Conservation (phyloP, 1,140 invertebrate genomes). For the Neodiprion virginianus region DNA sequence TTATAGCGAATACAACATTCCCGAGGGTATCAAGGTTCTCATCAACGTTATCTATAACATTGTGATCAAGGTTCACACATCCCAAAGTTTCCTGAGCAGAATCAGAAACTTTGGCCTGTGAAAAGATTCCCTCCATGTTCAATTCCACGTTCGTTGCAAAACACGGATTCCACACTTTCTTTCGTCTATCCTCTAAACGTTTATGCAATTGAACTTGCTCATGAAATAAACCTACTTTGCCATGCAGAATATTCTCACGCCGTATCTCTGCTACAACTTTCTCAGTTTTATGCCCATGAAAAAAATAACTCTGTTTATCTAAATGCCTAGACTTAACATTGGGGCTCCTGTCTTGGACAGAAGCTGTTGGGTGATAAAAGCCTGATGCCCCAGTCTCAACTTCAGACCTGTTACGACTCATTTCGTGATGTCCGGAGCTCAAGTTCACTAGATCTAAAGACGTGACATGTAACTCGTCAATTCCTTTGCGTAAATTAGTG, state of each 20-base stretch:
- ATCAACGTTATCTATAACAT: not conserved
- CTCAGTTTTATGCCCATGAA: conserved; percentile 51
- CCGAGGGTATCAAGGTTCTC: conserved; percentile 14
- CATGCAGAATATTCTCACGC: no score
- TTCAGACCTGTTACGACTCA: conserved; percentile 24
- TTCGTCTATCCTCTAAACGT: not conserved
- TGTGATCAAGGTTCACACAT: not conserved
- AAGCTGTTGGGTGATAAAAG: conserved; percentile 28
- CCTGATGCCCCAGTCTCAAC: conserved; percentile 26
- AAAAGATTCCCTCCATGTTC: not conserved
- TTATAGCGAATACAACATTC: conserved; percentile 42
- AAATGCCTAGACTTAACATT: conserved; percentile 40
- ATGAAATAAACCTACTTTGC: not conserved
- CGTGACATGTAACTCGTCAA: conserved; percentile 24
- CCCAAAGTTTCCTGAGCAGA: not conserved
- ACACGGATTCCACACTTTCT: not conserved
- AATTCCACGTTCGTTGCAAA: not conserved
- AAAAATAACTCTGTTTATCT: conserved; percentile 51
- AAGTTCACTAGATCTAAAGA: conserved; percentile 38
- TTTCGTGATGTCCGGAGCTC: conserved; percentile 35
- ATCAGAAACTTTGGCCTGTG: not conserved
- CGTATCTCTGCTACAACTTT: conserved; percentile 37
- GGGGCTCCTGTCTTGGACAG: conserved; percentile 34
- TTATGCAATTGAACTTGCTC: not conserved
- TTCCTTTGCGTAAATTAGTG: conserved; percentile 3